Evolutionary conservation across 2,113 vertebrate genomes (phyloP).

Genomic region (Saccopteryx bilineata): DNA sequence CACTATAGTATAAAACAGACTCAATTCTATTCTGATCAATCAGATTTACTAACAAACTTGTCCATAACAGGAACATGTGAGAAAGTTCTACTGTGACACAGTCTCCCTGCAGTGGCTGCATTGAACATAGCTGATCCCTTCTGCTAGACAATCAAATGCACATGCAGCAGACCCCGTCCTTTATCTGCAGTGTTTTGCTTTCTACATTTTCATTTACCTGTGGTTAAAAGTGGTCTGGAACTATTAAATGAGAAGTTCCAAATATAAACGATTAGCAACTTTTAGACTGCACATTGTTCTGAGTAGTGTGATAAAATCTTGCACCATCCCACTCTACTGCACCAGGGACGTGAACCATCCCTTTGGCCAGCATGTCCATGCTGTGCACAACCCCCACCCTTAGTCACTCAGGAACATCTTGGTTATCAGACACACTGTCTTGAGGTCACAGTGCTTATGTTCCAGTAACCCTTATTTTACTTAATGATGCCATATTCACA

Average conservation of each 20-base stretch:
- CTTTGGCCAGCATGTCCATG: not conserved
- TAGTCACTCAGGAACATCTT: not conserved
- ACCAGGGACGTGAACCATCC: not conserved
- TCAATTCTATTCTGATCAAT: not conserved
- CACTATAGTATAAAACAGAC: not conserved
- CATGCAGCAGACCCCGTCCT: not conserved
- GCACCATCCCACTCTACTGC: accelerated
- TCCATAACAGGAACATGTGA: not conserved
- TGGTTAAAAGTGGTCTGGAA: not conserved
- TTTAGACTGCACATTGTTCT: not conserved
- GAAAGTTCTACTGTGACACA: not conserved
- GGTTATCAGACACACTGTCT: not conserved
- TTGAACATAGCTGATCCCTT: not conserved
- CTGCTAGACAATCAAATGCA: not conserved
- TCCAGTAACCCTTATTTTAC: not conserved
- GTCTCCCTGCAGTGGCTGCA: too few species aligned
- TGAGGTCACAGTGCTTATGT: not conserved
- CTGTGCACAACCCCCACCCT: not conserved
- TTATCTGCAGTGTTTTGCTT: not conserved
- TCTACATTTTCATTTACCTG: not conserved
- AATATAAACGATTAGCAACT: not conserved
- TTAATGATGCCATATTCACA: not conserved
- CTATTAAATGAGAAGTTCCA: not conserved
- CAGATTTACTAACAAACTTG: not conserved
- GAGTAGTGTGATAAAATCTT: not conserved